These are phyloP conservation scores for Carpatolechia fugitivella DNA, from an alignment of 2,888 invertebrate genomes.

Conservation along the genomic window DNA sequence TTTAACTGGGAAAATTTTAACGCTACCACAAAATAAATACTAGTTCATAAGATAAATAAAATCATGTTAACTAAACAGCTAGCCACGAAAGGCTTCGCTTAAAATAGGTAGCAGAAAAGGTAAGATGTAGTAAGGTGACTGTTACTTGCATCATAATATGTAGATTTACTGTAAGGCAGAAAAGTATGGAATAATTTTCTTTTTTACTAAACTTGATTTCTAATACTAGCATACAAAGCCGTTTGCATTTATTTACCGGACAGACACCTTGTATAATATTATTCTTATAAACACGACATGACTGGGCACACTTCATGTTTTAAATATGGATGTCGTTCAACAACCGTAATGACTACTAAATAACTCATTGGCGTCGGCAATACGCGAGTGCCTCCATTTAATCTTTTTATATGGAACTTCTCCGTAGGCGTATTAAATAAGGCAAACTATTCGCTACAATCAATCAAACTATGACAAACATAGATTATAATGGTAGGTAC, in stretches of 20 bases:
- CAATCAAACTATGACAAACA: constrained; percentile 42
- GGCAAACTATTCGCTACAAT: constrained; percentile 28
- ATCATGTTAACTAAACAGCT: constrained; percentile 3
- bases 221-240: no score
- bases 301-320: not conserved
- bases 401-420: not conserved
- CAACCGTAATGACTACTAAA: not conserved
- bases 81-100: not conserved
- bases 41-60: constrained; percentile 12
- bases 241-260: no score
- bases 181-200: no score
- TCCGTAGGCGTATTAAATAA: not conserved
- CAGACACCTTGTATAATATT: not conserved
- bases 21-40: constrained; percentile 34
- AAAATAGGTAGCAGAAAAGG: no score
- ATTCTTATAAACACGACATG: not conserved
- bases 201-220: no score
- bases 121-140: no score
- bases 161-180: no score
- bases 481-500: constrained; percentile 25
- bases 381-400: not conserved
- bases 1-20: constrained; percentile 48
- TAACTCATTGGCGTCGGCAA: not conserved
- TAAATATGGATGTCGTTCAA: not conserved
- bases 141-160: no score